Evolutionary conservation across 2,888 invertebrate genomes (phyloP), one percentile per base, ranked within the genome.

Genomic region (Meiosimyza platycephala): DNA sequence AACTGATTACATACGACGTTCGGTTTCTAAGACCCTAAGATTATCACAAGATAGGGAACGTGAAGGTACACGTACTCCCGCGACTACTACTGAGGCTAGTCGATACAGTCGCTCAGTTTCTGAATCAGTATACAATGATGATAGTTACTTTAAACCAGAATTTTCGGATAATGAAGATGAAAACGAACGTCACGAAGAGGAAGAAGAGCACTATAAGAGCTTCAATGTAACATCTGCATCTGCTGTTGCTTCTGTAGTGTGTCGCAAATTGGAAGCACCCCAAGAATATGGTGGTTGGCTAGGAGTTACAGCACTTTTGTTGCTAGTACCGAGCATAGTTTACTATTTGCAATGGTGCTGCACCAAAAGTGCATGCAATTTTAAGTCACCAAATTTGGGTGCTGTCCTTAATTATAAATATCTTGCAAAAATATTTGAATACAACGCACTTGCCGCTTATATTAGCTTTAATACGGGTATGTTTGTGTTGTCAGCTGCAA

Each of bases 341-440:
- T 85, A 84, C 47, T 86, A 85, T 75, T 75, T 86, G 33, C 84
- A 83, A 72, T 86, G 85, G 84, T 80, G 81, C 73, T 87, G 86
- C 67, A 79, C 77, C 33, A 80, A 77, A 59, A 78, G 77, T 48
- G 71, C 59, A 12, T 84, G 85, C 22, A 78, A 80, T 22, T 78
- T 83, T 2, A 83, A 83, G 73, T 76, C 64, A 2, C 75, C 79
- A 0, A 79, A 83, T 78, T 70, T 82, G 0, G 60, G 68, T 0
- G 77, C 73, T 0, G 57, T 83, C 15, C 16, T 77, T 16, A 80
- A 83, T 76, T 75, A 78, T 47, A 78, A 80, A 12, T 81, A 81
- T 62, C 28, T 84, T 48, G 65, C 80, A 0, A 80, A 81, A 40
- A 78, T 85, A 16, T 85, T 86, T 62, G 75, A 80, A 50, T 57